Evolutionary conservation across 2,797 vertebrate genomes (phyloP).

Genomic region (Cyprinella venusta): DNA sequence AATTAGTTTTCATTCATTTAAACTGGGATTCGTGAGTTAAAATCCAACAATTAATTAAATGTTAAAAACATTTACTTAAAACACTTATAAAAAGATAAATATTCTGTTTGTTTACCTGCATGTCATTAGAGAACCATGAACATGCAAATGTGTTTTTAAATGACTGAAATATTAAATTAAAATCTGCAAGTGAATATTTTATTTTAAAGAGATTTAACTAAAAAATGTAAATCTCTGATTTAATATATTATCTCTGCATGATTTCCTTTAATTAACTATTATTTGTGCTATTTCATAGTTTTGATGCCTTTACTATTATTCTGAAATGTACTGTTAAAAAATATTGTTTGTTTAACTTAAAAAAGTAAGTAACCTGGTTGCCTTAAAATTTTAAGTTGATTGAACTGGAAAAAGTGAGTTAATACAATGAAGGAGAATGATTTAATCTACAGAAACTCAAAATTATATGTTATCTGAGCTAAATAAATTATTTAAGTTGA

Average conservation of each 20-base stretch:
- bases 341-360: too few species aligned
- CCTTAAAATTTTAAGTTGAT: too few species aligned
- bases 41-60: background rate
- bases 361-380: too few species aligned
- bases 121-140: background rate
- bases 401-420: too few species aligned
- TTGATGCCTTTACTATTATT: background rate
- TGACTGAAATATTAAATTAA: too few species aligned
- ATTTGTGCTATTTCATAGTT: background rate
- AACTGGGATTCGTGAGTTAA: background rate
- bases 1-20: background rate
- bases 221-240: background rate
- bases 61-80: background rate
- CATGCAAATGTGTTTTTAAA: background rate
- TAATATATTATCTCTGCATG: background rate
- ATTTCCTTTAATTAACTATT: background rate
- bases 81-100: background rate
- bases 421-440: too few species aligned
- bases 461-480: too few species aligned
- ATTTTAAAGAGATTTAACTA: background rate
- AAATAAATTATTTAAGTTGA: too few species aligned
- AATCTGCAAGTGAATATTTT: background rate
- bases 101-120: background rate
- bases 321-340: too few species aligned
- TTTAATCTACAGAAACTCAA: too few species aligned